These are phyloP conservation scores for Doryteuthis pealeii DNA, from an alignment of 1,140 invertebrate species.

Conservation along the genomic window DNA sequence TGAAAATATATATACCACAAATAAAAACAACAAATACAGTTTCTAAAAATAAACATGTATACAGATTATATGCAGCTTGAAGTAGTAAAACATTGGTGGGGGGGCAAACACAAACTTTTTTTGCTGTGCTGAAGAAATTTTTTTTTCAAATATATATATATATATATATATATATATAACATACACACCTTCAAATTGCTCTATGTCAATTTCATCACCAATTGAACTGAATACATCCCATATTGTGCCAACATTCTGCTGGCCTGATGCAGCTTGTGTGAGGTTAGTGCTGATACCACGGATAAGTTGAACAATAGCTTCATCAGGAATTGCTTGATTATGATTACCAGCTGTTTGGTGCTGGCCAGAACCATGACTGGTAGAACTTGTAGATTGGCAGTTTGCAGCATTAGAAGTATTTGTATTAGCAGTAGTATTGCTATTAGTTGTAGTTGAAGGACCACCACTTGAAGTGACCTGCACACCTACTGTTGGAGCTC, in stretches of 20 bases:
- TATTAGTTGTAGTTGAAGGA: slow-evolving; percentile 6
- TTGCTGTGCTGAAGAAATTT: too few relatives aligned
- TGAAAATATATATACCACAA: too few relatives aligned
- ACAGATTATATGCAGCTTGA: too few relatives aligned
- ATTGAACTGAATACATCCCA: slow-evolving; percentile 60
- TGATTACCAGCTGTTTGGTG: neutral
- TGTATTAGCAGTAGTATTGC: neutral
- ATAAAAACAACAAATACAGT: too few relatives aligned
- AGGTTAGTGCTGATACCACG: slow-evolving; percentile 42
- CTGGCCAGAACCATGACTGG: neutral
- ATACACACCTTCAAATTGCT: slow-evolving; percentile 55
- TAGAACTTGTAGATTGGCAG: neutral
- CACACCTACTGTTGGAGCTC: too few relatives aligned
- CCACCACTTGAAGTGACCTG: too few relatives aligned
- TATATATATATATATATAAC: too few relatives aligned
- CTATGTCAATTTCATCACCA: slow-evolving; percentile 38
- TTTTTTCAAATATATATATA: too few relatives aligned
- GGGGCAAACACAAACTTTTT: too few relatives aligned
- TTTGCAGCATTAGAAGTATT: neutral
- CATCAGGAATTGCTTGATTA: slow-evolving; percentile 35
- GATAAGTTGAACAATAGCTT: slow-evolving; percentile 44
- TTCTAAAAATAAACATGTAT: too few relatives aligned
- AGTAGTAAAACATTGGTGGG: too few relatives aligned
- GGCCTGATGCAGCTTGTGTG: slow-evolving; percentile 41
- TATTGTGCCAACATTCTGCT: slow-evolving; percentile 51